Evolutionary conservation across 2,113 vertebrate species (phyloP).

Genomic region (Ptyas mucosa): DNA sequence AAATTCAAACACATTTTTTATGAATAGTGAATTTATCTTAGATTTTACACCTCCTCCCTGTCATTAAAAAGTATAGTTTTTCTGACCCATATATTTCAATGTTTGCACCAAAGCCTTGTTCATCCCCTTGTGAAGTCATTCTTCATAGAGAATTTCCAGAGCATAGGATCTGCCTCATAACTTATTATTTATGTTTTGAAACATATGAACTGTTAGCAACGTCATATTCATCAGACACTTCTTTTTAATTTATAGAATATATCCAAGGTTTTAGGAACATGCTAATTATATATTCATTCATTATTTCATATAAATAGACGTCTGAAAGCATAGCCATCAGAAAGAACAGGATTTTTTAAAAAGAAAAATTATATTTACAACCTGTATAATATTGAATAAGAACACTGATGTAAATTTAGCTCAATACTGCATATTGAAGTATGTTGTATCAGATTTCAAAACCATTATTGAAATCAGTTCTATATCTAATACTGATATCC

Average conservation of each 20-base stretch:
- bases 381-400: not conserved
- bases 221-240: not conserved
- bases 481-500: not conserved
- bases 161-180: not conserved
- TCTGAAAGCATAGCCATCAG: not conserved
- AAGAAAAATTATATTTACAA: too few relatives aligned
- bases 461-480: not conserved
- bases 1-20: not conserved
- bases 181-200: not conserved
- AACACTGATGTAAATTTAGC: not conserved
- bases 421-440: not conserved
- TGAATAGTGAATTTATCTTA: not conserved
- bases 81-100: not conserved
- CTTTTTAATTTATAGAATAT: not conserved
- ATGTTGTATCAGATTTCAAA: not conserved
- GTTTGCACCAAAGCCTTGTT: not conserved
- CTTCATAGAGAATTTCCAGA: not conserved
- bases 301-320: not conserved
- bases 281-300: not conserved
- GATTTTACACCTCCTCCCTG: not conserved
- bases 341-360: not conserved
- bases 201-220: too few relatives aligned
- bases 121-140: not conserved
- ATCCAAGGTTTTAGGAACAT: not conserved
- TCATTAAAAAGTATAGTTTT: not conserved